Evolutionary conservation across 2,888 invertebrate genomes (phyloP), one percentile per base, ranked within the genome.

Genomic region (Phorcus lineatus): DNA sequence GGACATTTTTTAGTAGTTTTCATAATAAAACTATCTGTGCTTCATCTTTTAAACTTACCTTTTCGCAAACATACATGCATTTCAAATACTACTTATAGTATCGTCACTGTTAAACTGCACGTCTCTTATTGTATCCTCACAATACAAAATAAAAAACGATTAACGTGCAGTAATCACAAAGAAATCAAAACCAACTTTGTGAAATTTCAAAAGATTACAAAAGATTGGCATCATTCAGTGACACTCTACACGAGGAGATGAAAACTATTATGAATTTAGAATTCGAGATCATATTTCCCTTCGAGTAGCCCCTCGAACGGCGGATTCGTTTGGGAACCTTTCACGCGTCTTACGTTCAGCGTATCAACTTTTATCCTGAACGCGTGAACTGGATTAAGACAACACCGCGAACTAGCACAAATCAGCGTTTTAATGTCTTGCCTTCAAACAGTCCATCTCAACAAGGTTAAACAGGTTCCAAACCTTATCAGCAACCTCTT

Each of bases 291-390:
- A 70, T n/a, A 70, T 47, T 40, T 70, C 47, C 13, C 31, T 22
- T 70, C 36, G 28, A 36, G 70, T 70, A 28, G 28, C 24, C 62
- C 19, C 70, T 36, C 70, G 11, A 70, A 70, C n/a, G 19, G 19
- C 40, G 19, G 70, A 40, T 31, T 70, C 36, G 36, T 70, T 70
- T 24, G 28, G 28, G 28, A 62, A 62, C 62, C 62, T 70, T 70
- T 70, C 22, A 24, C 17, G 19, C 19, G 16, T 40, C 40, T 9
- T 70, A 19, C 22, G 70, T 9, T 13, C 24, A 52, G 24, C 24
- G 52, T 74, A 74, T 52, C 74, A 74, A n/a, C 40, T 74, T 74
- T 52, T 47, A 74, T 74, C 74, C 74, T 16, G 11, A 19, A 22
- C 74, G 52, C 74, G 74, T 52, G 74, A 52, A 74, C 24, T 7